These are phyloP conservation scores for Epinephelus coioides DNA, from an alignment of 2,797 vertebrate genomes.

Conservation along the genomic window DNA sequence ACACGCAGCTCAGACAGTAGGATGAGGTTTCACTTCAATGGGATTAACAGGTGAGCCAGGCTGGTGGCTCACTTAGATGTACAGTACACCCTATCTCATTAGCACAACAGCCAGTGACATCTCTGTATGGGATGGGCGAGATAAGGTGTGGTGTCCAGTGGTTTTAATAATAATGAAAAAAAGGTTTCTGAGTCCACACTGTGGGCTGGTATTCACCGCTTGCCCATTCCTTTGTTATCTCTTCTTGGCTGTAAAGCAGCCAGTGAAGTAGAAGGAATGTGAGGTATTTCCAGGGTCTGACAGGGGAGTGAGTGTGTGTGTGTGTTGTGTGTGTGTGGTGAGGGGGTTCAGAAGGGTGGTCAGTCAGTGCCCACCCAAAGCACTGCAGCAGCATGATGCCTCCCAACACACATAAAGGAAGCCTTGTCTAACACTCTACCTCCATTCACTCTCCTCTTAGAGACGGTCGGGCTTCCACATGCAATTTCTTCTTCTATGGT, in stretches of 20 bases:
- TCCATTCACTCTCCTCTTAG: constrained; percentile 54
- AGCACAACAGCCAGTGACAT: constrained; percentile 59
- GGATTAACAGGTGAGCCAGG: constrained; percentile 73
- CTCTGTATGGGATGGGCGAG: constrained; percentile 49
- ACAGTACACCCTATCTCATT: constrained; percentile 69
- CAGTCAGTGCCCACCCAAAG: constrained; percentile 73
- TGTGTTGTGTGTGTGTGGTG: constrained; percentile 33
- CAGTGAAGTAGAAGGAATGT: constrained; percentile 84
- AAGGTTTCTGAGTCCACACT: constrained; percentile 49
- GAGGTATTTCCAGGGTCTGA: constrained; percentile 83
- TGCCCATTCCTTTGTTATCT: constrained; percentile 83
- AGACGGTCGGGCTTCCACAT: constrained; percentile 45
- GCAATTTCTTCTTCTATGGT: constrained; percentile 42
- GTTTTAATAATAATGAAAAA: constrained; percentile 49
- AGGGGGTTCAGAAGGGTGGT: constrained; percentile 63
- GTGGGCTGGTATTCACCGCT: constrained; percentile 65
- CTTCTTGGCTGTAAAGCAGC: constrained; percentile 77
- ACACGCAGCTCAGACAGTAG: constrained; percentile 50
- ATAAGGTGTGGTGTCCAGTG: constrained; percentile 58
- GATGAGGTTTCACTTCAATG: constrained; percentile 81
- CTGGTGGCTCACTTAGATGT: constrained; percentile 62
- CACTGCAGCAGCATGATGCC: constrained; percentile 71
- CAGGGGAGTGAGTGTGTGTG: constrained; percentile 47
- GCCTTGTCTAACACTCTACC: constrained; percentile 69
- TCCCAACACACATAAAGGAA: constrained; percentile 70